Evolutionary conservation across 2,888 invertebrate species (phyloP).

Genomic region (Caenorhabditis afra): DNA sequence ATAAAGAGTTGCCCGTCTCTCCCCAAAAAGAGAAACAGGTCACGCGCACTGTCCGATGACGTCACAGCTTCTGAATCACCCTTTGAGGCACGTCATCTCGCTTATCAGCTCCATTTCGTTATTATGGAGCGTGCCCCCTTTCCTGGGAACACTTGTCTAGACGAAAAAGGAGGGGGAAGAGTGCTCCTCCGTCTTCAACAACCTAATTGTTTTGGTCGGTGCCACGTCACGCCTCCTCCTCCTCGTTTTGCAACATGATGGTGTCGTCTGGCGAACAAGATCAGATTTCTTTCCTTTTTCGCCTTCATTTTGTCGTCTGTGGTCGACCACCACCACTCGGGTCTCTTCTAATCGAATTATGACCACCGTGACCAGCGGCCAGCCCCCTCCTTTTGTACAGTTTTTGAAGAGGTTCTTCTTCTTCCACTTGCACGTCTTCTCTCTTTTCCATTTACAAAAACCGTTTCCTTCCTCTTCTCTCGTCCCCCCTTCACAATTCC

Average conservation of each 20-base stretch:
- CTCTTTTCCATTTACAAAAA: no score
- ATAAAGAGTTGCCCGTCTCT: no score
- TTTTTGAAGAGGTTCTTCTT: neutral
- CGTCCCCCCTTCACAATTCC: no score
- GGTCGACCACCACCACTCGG: neutral
- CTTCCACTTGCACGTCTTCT: slow-evolving; percentile 1
- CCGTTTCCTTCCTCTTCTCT: neutral
- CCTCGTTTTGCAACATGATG: slow-evolving; percentile 7
- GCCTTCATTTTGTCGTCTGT: no score
- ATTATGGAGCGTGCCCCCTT: no score
- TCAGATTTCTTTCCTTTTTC: slow-evolving; percentile 32
- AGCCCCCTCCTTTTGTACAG: neutral
- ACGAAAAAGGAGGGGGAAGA: no score
- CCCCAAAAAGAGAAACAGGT: neutral
- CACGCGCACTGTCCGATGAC: neutral
- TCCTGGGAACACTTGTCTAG: no score
- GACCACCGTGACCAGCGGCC: slow-evolving; percentile 37
- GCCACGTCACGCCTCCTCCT: no score
- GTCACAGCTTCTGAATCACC: no score
- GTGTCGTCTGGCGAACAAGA: slow-evolving; percentile 18
- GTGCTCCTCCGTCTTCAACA: neutral
- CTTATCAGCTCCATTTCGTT: no score
- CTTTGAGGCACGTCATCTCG: no score
- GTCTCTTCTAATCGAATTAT: slow-evolving; percentile 49
- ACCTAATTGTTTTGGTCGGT: neutral